Evolutionary conservation across 2,888 invertebrate genomes (phyloP).

Genomic region (Temnothorax rugatulus): DNA sequence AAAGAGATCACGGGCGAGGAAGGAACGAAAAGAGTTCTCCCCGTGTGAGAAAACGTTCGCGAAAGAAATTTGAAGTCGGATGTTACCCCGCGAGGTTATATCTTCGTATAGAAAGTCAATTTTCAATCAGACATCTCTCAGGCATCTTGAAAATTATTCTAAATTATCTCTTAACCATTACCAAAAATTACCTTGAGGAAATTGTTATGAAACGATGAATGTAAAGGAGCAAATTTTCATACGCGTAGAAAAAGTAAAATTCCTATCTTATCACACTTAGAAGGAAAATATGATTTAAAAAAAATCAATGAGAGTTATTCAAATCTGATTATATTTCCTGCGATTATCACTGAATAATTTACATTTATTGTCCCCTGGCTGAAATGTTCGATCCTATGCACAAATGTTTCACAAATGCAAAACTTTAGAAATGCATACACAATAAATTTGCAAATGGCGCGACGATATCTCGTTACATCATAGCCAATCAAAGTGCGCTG

Average conservation of each 20-base stretch:
- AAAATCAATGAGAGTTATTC: neutral
- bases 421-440: constrained; percentile 7
- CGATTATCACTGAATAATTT: neutral
- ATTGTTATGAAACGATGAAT: neutral
- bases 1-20: constrained; percentile 27
- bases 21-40: constrained; percentile 9
- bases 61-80: constrained; percentile 44
- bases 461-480: constrained; percentile 47
- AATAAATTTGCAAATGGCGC: constrained; percentile 15
- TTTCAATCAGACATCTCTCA: neutral
- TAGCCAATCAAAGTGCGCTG: constrained; percentile 40
- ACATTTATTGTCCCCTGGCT: neutral
- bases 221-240: neutral
- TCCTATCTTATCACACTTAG: neutral
- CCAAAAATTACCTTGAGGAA: neutral
- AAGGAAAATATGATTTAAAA: constrained; percentile 1
- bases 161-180: neutral
- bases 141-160: neutral
- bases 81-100: neutral
- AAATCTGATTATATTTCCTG: neutral
- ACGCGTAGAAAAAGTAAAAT: neutral
- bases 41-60: constrained; percentile 37
- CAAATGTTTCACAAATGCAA: neutral
- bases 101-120: neutral
- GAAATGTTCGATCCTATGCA: neutral